Base-by-base conservation (phyloP, 2,888 invertebrate species). In the Caenorhabditis auriculariae region DNA sequence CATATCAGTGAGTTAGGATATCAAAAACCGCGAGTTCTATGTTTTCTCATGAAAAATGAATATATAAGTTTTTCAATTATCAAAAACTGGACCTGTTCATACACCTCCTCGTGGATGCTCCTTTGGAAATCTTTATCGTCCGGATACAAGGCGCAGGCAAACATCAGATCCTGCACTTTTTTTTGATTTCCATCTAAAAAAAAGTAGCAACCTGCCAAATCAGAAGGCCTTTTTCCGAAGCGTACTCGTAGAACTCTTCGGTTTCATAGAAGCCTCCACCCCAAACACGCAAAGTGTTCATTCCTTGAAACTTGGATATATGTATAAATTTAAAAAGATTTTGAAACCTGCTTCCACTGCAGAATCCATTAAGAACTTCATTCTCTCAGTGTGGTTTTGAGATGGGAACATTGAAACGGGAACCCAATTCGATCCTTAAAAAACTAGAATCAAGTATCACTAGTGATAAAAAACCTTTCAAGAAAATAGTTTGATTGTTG, bases 251-350 rank as follows among this genome's bases (percentile, higher is more conserved):
- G 83, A 96, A 94, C 55, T 87, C 86, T 71, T 94, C 90, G 0
- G 89, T 88, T 81, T 95, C 95, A 78, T 95, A 98, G 0, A 91
- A 85, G 0, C 94, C 96, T n/a, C 96, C 96, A 26, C 96, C 96
- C 96, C 96, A 98, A 1, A 96, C n/a, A 23, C 96, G 86, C 15
- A 96, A 83, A 88, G 91, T 91, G 77, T 91, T 90, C 90, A 93
- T 92, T 21, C 70, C 68, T 68, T 19, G 26, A 46, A 17, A 50
- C 12, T 45, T 46, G 6, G 19, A 17, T 6, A 23, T 21, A 12
- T 28, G 21, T 6, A 21, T 19, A 24, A 5, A n/a, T 32, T 46
- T 23, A 26, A 6, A 19, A 23, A 21, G 17, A 23, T 17, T 21
- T 23, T 15, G 19, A 54, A 37, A 62, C 62, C 66, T 0, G 59